Percentiles rank a stretch among this genome's conserved stretches.
phyloP scores from a whole-genome alignment of 2,797 vertebrate genomes.

The Chanos chanos region DNA sequence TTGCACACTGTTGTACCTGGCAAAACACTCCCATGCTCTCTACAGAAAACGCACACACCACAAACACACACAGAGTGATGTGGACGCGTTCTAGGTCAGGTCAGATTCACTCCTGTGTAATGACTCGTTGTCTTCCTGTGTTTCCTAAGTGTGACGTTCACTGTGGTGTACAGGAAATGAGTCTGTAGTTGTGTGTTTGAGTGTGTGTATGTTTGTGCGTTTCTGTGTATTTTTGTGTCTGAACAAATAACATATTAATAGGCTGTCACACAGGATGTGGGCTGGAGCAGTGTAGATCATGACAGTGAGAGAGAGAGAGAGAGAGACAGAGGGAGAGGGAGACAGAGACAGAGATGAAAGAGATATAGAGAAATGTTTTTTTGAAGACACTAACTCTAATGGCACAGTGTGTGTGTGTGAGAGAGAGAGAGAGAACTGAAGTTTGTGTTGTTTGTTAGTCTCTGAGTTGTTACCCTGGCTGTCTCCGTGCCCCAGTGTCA shows the following conservation, averaged over 20 bases:
- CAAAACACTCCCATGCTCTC: neutral
- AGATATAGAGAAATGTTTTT: neutral
- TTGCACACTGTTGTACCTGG: neutral
- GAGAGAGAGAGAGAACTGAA: neutral
- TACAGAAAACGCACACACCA: constrained; percentile 2
- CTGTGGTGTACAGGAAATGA: constrained; percentile 48
- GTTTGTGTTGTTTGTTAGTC: neutral
- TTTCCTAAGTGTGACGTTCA: constrained; percentile 51
- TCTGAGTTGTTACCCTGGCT: no score
- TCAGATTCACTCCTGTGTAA: neutral
- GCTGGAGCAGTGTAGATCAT: constrained; percentile 40
- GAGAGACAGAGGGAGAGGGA: neutral
- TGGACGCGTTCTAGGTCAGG: constrained; percentile 33
- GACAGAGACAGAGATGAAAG: neutral
- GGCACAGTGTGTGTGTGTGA: neutral
- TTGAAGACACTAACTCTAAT: no score
- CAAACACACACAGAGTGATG: constrained; percentile 35
- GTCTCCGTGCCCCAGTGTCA: no score
- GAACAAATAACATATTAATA: constrained; percentile 53
- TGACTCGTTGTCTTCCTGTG: no score
- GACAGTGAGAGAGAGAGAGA: neutral
- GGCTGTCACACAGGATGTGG: constrained; percentile 63
- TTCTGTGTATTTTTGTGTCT: constrained; percentile 9
- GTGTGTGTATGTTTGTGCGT: neutral
- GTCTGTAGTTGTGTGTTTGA: constrained; percentile 31